phyloP scores from a whole-genome alignment of 2,113 vertebrate species.

The Edolisoma coerulescens region DNA sequence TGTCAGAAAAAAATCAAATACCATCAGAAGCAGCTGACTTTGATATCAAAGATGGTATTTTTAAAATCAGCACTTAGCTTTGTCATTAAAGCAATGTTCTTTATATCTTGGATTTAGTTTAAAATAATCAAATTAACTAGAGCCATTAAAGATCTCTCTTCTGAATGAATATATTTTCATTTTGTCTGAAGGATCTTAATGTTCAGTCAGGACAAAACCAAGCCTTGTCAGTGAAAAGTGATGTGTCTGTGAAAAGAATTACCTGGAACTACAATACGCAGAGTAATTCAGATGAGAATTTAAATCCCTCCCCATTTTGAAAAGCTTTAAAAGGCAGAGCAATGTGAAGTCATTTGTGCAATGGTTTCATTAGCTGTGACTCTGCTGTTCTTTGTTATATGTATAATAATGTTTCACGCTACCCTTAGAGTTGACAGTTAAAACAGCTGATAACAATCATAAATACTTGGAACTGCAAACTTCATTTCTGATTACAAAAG shows the following conservation, averaged over 20 bases:
- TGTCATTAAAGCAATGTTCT: constrained; percentile 25
- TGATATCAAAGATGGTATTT: constrained; percentile 52
- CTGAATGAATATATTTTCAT: constrained; percentile 53
- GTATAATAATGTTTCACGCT: constrained; percentile 54
- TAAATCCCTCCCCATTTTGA: constrained; percentile 52
- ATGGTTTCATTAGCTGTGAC: constrained; percentile 53
- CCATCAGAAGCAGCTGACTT: constrained; percentile 45
- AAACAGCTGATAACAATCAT: constrained; percentile 42
- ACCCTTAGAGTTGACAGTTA: constrained; percentile 50
- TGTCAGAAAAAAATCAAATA: constrained; percentile 27
- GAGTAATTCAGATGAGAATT: constrained; percentile 49
- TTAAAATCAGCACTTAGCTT: constrained; percentile 51
- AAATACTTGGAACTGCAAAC: constrained; percentile 38
- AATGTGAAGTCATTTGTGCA: constrained; percentile 50
- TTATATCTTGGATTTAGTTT: constrained; percentile 59
- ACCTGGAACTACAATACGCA: background rate
- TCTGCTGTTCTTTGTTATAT: constrained; percentile 60
- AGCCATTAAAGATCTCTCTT: constrained; percentile 53
- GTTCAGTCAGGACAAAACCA: constrained; percentile 42
- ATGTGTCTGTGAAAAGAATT: constrained; percentile 58
- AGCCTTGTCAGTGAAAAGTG: constrained; percentile 17
- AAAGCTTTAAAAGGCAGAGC: constrained; percentile 74
- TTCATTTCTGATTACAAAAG: constrained; percentile 61
- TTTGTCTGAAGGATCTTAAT: constrained; percentile 48
- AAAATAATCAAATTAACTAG: constrained; percentile 25